Base-by-base conservation (phyloP, 2,888 invertebrate species). In the Epinotia bilunana region DNA sequence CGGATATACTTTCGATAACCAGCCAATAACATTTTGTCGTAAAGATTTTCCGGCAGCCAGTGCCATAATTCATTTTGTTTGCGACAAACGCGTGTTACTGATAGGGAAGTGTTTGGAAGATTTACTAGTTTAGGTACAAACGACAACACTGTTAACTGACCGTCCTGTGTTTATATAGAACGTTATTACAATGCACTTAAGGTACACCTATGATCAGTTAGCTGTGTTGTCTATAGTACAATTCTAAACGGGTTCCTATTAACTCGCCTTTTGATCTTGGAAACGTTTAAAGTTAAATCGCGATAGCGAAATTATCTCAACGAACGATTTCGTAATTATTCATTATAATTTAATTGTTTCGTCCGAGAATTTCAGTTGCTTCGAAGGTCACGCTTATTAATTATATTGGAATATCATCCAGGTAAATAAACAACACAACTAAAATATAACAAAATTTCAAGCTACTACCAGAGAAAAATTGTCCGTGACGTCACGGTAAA, bases 51-150 rank as follows among this genome's bases (percentile, higher is more conserved):
- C 72, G 61, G 46, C 33, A 67, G 72, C 43, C 33, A 75, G 62
- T 62, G 43, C 68, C 75, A 75, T 77, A 75, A 75, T 57, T 77
- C 75, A 77, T 69, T 77, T 75, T 75, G 72, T 75, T 67, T 72
- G 67, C 62, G 60, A 73, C 43, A 62, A 75, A 69, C 72, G 75
- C 49, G 77, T 75, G 69, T 61, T 63, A 53, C 60, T 72, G 77
- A 73, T 73, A 80, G 61, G 77, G 78, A 77, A 73, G 74, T 71
- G 71, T 20, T 62, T 63, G 73, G 57, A 79, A 79, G 79, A 80
- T 79, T 79, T 80, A 81, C 76, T 76, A 74, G 65, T 67, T 67
- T 53, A 18, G 5, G 9, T 62, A 62, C n/a, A n/a, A n/a, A n/a
- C n/a, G n/a, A n/a, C n/a, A n/a, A n/a, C n/a, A n/a, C n/a, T n/a